Conservation (phyloP, 2,113 vertebrate genomes). For the Oncorhynchus mykiss region DNA sequence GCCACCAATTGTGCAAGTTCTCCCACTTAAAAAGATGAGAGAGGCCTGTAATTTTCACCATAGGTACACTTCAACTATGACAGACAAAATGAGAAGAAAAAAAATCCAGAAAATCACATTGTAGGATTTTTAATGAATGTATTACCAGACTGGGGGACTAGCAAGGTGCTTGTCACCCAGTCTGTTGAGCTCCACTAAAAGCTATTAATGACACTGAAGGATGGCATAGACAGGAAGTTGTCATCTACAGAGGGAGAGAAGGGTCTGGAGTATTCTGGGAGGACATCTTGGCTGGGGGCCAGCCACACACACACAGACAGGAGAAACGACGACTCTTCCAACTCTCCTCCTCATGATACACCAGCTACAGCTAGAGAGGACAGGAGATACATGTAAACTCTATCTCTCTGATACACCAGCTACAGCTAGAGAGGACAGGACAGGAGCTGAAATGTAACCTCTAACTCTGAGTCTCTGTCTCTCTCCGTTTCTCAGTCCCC, state of each 20-base stretch:
- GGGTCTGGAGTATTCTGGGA: conserved; percentile 56
- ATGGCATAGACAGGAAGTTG: conserved; percentile 25
- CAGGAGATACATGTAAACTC: conserved; percentile 9
- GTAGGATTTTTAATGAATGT: too few relatives aligned
- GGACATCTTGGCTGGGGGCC: conserved; percentile 44
- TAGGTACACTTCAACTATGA: too few relatives aligned
- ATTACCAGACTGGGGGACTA: too few relatives aligned
- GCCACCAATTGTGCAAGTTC: too few relatives aligned
- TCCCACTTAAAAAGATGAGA: too few relatives aligned
- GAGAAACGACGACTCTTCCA: too few relatives aligned
- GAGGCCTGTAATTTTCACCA: too few relatives aligned
- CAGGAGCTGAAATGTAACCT: conserved; percentile 12
- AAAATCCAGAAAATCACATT: too few relatives aligned
- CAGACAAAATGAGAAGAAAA: too few relatives aligned
- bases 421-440: neutral
- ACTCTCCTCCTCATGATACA: too few relatives aligned
- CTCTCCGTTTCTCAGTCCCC: neutral
- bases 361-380: neutral
- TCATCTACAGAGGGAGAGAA: conserved; percentile 44
- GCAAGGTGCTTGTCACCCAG: neutral
- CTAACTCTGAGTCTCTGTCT: neutral
- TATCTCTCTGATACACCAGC: neutral
- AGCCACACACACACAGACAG: neutral
- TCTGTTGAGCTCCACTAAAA: too few relatives aligned
- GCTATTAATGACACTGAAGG: neutral